Conservation (phyloP, 2,113 vertebrate genomes). For the Haemorhous mexicanus region DNA sequence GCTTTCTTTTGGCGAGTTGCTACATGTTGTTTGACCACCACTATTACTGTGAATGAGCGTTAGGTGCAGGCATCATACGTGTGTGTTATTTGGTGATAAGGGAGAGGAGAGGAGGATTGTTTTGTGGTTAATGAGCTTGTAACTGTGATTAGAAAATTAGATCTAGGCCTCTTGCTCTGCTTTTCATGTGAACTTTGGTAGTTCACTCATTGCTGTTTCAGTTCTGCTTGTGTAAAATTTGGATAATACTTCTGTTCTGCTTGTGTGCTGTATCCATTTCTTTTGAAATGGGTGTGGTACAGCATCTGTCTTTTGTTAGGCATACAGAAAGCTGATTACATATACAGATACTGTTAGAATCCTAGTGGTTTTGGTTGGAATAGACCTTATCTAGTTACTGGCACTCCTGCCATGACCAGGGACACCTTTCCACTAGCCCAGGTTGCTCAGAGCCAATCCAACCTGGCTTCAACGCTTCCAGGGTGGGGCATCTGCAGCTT, state of each 20-base stretch:
- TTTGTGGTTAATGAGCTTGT: background rate
- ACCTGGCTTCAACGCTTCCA: background rate
- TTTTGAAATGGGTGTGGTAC: background rate
- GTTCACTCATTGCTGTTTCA: background rate
- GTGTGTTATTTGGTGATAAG: background rate
- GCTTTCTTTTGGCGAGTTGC: background rate
- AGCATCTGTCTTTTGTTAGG: background rate
- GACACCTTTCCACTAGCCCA: background rate
- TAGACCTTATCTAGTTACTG: background rate
- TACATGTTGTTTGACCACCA: background rate
- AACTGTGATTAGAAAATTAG: background rate
- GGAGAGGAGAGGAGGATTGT: background rate
- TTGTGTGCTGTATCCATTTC: background rate
- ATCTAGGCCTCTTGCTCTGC: background rate
- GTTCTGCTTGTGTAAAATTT: background rate
- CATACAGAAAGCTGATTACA: background rate
- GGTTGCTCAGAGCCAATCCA: background rate
- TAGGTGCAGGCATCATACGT: rapidly evolving
- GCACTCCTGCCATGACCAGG: background rate
- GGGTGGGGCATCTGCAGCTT: background rate
- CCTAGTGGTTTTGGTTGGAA: background rate
- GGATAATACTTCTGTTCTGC: background rate
- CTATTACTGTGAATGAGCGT: background rate
- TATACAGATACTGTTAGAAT: background rate
- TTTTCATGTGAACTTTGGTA: background rate